Evolutionary conservation across 2,113 vertebrate genomes (phyloP), one percentile per base, ranked within the genome.

Genomic region (Eurystomus gularis): DNA sequence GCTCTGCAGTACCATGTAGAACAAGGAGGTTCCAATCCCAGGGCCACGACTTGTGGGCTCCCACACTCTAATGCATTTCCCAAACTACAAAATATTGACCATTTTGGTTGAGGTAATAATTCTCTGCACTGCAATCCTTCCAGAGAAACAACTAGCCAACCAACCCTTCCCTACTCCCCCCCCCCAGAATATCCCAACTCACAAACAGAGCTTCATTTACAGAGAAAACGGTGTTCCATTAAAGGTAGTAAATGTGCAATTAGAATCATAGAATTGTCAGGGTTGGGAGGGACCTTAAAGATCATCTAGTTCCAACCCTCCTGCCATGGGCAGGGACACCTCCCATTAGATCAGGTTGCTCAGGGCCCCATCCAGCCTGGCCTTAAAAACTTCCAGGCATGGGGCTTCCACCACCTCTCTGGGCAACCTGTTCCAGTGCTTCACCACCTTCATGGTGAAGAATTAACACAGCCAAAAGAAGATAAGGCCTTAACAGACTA

Each of bases 91-190:
- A 86, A 91, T 25, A 62, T 1, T 49, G 25, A 54, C 31, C 62
- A 17, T 49, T 52, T 35, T 51, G 28, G 17, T 58, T 80, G 33
- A 92, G 31, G 28, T 48, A 72, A 48, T 52, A 52, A 42, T 39
- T 2, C 6, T 5, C 5, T 6, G 5, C 3, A 6, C 15, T 2
- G 12, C 60, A 44, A 5, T 25, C 33, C 54, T 91, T 80, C 49
- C 40, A 69, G 52, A 85, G 57, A 71, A 82, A 66, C 37, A 87
- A 44, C 0, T 3, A 49, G 37, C 4, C 23, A 54, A 55, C 3
- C 21, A 44, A 55, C 8, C 3, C 18, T 40, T 14, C 7, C 16
- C 3, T 5, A 2, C 3, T 6, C 6, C 2, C 17, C 6, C 2
- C 17, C 17, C 7, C 2, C 0, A 3, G 31, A 52, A 70, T 12